Conservation (phyloP, 1,140 invertebrate genomes). For the Pseudomyrmex dendroicus region DNA sequence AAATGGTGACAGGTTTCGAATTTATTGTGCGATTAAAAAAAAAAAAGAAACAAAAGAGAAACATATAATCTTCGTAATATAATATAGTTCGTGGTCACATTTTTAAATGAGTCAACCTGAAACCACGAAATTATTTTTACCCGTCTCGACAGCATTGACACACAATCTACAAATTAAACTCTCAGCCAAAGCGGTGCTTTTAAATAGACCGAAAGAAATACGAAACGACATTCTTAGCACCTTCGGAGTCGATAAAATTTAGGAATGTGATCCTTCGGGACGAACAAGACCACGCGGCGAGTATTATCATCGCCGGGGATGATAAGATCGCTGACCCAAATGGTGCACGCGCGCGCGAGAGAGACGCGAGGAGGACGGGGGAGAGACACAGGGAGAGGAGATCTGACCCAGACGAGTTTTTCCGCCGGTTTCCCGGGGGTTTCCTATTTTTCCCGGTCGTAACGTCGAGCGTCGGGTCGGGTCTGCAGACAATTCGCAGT, state of each 20-base stretch:
- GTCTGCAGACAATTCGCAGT: constrained; percentile 85
- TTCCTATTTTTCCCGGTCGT: constrained; percentile 81
- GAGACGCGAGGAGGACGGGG: not conserved
- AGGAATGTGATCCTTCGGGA: constrained; percentile 38
- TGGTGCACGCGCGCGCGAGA: constrained; percentile 23
- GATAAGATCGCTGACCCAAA: constrained; percentile 73
- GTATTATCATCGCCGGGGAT: constrained; percentile 26
- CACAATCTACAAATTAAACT: not conserved
- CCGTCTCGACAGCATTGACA: not conserved
- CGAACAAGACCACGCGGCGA: constrained; percentile 8
- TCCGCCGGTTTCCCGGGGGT: constrained; percentile 77
- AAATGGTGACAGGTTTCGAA: too few relatives aligned
- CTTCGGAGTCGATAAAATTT: constrained; percentile 38
- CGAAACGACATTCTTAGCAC: not conserved
- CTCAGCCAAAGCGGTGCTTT: not conserved
- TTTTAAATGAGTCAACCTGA: not conserved
- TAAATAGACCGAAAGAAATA: not conserved
- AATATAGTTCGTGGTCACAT: not conserved
- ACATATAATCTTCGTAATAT: not conserved
- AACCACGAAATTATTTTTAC: not conserved
- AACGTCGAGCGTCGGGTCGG: constrained; percentile 75
- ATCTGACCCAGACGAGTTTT: constrained; percentile 83
- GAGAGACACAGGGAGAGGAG: constrained; percentile 34
- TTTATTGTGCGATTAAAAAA: too few relatives aligned
- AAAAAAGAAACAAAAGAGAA: not conserved